Evolutionary conservation across 1,140 invertebrate genomes (phyloP), one percentile per base, ranked within the genome.

Genomic region (Teleogryllus occipitalis): DNA sequence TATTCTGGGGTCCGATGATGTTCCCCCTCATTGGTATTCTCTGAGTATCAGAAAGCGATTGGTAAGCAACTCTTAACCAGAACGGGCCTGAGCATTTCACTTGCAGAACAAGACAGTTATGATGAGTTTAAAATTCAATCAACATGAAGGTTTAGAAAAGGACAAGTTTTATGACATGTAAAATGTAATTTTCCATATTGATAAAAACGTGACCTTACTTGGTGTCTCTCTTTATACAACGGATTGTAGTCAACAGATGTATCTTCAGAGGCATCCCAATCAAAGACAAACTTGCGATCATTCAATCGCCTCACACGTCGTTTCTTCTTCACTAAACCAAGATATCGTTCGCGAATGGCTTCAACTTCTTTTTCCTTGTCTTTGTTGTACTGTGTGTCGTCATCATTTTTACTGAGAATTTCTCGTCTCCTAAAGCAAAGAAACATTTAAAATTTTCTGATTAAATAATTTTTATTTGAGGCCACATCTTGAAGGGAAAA

Each of bases 281-380:
- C 98, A 88, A 99, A 99, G 0, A 99, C 98, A 90, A 99, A 99
- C 88, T 99, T 99, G 7, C 98, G 88, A 84, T 99, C 98, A 88
- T 99, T 99, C 7, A 99, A 87, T 81, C 97, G 89, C 49, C 98
- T 88, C 0, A 98, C 94, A 74, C 96, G 88, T 8, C 97, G 90
- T 84, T 98, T 98, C 84, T 97, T 98, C 84, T 99, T 99, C 0
- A 97, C 88, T 21, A 97, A 90, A 10, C 97, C 96, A n/a, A 99
- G 89, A 86, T 98, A 99, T 10, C 97, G 89, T 85, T 98, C 97
- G 82, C 96, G 95, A 75, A 98, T 97, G 0, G 96, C 96, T 87
- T 97, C 96, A 73, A 94, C 89, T 87, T 97, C 96, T 81, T 95
- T 93, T 86, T 97, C 95, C 84, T 96, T 97, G 83, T 97, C 95